These are phyloP conservation scores for Nothocercus julius DNA, from an alignment of 2,113 vertebrate genomes.

Conservation along the genomic window DNA sequence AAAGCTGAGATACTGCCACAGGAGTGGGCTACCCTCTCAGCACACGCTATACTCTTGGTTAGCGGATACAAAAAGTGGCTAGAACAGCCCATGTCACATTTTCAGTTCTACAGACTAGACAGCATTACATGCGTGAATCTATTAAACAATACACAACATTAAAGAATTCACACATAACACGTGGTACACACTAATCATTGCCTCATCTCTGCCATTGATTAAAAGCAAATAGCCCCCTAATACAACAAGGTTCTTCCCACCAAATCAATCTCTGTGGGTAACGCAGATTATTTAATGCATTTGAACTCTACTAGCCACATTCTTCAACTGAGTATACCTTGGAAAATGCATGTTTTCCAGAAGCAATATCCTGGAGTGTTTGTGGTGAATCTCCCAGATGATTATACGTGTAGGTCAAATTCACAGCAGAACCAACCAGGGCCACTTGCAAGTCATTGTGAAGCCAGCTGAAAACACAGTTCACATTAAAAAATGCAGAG, in stretches of 20 bases:
- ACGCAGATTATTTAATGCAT: neutral
- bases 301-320: neutral
- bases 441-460: conserved; percentile 95
- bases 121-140: neutral
- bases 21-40: neutral
- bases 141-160: neutral
- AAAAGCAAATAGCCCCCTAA: neutral
- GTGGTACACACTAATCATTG: neutral
- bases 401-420: conserved; percentile 91
- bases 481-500: neutral
- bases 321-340: conserved; percentile 78
- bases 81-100: neutral
- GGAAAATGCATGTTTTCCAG: conserved; percentile 87
- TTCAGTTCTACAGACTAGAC: neutral
- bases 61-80: neutral
- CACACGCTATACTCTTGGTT: neutral
- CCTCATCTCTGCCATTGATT: neutral
- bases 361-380: conserved; percentile 87
- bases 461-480: conserved; percentile 88
- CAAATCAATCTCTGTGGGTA: neutral
- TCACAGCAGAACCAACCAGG: conserved; percentile 88
- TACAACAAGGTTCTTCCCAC: neutral
- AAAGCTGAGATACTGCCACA: neutral
- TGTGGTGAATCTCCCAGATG: conserved; percentile 92
- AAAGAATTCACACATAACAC: neutral